Evolutionary conservation across 2,797 vertebrate genomes (phyloP).

Genomic region (Helarctos malayanus): DNA sequence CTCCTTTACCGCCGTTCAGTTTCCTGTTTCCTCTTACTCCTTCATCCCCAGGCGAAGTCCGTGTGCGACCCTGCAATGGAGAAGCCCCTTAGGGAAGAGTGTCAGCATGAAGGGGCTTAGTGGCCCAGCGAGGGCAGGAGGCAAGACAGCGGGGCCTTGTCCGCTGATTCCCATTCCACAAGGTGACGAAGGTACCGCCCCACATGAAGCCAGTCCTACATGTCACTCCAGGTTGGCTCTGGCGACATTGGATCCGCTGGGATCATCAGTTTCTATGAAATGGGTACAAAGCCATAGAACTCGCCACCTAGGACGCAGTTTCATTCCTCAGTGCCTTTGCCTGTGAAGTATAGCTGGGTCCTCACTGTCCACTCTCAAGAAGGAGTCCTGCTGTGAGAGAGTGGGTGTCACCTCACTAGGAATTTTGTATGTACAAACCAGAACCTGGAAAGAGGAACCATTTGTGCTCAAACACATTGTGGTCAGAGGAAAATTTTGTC

Average conservation of each 20-base stretch:
- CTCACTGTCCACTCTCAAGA: neutral
- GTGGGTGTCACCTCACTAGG: constrained; percentile 29
- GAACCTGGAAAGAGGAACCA: constrained; percentile 82
- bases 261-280: neutral
- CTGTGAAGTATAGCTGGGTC: neutral
- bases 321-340: neutral
- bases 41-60: constrained; percentile 7
- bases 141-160: neutral
- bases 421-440: constrained; percentile 67
- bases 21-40: constrained; percentile 77
- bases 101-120: neutral
- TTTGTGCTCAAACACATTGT: constrained; percentile 73
- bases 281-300: neutral
- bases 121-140: neutral
- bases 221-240: neutral
- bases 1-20: constrained; percentile 76
- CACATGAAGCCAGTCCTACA: neutral
- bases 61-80: neutral
- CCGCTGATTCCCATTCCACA: neutral
- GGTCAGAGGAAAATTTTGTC: constrained; percentile 82
- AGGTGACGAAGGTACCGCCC: neutral
- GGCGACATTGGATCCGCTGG: neutral
- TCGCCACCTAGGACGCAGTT: neutral
- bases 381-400: neutral
- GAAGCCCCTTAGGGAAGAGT: neutral